Evolutionary conservation across 2,113 vertebrate species (phyloP).

Genomic region (Coptodon bakossiorum): DNA sequence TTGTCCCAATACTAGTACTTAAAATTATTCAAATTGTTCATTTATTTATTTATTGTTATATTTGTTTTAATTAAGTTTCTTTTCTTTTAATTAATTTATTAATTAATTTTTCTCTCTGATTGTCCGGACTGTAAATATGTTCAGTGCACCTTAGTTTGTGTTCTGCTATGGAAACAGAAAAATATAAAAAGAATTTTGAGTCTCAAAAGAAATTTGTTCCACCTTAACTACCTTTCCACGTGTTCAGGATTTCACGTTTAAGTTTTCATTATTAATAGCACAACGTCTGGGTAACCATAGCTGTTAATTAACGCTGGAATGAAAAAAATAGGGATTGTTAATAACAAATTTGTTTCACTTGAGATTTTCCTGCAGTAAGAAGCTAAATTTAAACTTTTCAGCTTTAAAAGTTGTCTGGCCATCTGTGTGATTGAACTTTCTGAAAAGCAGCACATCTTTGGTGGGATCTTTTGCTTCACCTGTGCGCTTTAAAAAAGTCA

Average conservation of each 20-base stretch:
- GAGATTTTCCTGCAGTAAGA: neutral
- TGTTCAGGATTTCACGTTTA: neutral
- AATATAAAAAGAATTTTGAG: neutral
- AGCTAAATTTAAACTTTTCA: neutral
- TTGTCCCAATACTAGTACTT: neutral
- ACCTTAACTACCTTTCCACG: fast-evolving
- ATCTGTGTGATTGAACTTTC: neutral
- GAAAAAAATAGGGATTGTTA: neutral
- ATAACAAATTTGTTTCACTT: neutral
- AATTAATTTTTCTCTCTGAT: neutral
- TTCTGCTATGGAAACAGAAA: neutral
- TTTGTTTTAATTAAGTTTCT: neutral
- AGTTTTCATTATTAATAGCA: neutral
- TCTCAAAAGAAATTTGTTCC: neutral
- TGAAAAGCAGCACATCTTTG: neutral
- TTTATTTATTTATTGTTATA: neutral
- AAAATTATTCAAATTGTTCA: neutral
- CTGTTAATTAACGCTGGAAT: neutral
- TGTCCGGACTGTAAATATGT: neutral
- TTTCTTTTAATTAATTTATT: neutral
- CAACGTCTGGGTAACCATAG: neutral
- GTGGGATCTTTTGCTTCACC: neutral
- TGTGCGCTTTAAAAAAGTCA: neutral
- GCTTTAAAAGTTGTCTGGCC: neutral
- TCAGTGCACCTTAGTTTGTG: neutral